phyloP scores from a whole-genome alignment of 2,797 vertebrate genomes.

The Leptatherina wallacei region DNA sequence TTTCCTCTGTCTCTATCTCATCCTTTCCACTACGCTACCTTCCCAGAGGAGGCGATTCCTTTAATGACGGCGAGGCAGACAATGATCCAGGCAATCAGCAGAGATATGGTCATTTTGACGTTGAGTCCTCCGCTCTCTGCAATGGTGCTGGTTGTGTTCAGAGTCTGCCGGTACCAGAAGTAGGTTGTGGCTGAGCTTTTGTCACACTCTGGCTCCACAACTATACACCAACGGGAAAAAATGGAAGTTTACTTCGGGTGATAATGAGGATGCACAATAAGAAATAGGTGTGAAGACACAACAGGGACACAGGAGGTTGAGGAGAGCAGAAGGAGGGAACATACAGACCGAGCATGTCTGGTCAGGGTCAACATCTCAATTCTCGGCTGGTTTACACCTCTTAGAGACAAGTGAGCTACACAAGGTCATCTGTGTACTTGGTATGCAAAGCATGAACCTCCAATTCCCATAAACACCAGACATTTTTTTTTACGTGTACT shows the following conservation, averaged over 20 bases:
- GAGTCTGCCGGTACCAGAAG: conserved; percentile 94
- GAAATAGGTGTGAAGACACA: conserved; percentile 13
- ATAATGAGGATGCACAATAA: conserved; percentile 5
- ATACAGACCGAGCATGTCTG: conserved; percentile 37
- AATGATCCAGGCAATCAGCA: conserved; percentile 91
- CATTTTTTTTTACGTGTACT: conserved; percentile 12
- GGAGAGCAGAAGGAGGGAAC: conserved; percentile 12
- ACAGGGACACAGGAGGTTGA: not conserved
- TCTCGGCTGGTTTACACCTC: conserved; percentile 33
- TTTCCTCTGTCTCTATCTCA: not conserved
- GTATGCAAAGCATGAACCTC: conserved; percentile 37
- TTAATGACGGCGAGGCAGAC: conserved; percentile 93
- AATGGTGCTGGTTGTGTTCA: conserved; percentile 93
- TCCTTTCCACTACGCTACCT: conserved; percentile 75
- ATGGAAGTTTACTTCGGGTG: conserved; percentile 7
- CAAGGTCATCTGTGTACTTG: conserved; percentile 57
- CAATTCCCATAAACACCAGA: conserved; percentile 21
- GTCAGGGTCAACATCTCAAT: conserved; percentile 43
- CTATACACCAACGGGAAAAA: conserved; percentile 65
- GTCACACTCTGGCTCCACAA: conserved; percentile 92
- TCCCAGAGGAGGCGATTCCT: conserved; percentile 95
- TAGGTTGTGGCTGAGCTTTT: conserved; percentile 96
- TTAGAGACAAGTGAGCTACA: conserved; percentile 22
- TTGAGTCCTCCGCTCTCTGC: conserved; percentile 92
- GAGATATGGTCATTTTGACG: conserved; percentile 92